These are phyloP conservation scores for Bhutanitis thaidina DNA, from an alignment of 2,888 invertebrate species.

Conservation along the genomic window DNA sequence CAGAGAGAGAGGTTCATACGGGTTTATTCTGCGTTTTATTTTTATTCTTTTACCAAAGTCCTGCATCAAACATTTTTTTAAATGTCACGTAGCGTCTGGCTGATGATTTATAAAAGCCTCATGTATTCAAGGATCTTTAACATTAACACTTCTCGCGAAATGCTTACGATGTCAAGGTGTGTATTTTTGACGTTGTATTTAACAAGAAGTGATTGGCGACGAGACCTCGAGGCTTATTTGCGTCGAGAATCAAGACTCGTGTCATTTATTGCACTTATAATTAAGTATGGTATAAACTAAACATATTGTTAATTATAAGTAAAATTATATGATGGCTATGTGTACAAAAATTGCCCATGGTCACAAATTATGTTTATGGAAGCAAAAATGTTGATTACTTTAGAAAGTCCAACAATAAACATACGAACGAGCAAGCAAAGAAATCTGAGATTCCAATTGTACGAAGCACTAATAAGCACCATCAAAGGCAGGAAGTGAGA, in stretches of 20 bases:
- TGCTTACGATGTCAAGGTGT: conserved; percentile 8
- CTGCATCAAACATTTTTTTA: background rate
- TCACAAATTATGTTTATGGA: too few relatives aligned
- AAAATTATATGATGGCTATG: too few relatives aligned
- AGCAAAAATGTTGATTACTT: too few relatives aligned
- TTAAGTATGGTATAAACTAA: conserved; percentile 22
- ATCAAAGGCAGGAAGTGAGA: conserved; percentile 63
- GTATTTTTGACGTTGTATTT: background rate
- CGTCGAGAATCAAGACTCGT: background rate
- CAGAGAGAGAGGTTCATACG: background rate
- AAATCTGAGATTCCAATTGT: conserved; percentile 14
- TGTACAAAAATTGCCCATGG: too few relatives aligned
- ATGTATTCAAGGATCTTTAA: background rate
- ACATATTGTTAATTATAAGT: background rate
- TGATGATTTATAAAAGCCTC: background rate
- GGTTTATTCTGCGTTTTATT: background rate
- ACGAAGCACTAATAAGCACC: conserved; percentile 27
- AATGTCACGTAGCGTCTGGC: background rate
- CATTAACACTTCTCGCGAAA: conserved; percentile 1
- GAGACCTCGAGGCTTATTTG: conserved; percentile 6
- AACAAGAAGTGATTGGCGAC: conserved; percentile 9
- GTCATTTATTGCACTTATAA: conserved; percentile 32
- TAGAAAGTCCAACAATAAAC: conserved; percentile 16
- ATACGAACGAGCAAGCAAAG: conserved; percentile 3
- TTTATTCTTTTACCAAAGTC: background rate